phyloP scores from a whole-genome alignment of 2,888 invertebrate genomes.

The Agelastica alni region DNA sequence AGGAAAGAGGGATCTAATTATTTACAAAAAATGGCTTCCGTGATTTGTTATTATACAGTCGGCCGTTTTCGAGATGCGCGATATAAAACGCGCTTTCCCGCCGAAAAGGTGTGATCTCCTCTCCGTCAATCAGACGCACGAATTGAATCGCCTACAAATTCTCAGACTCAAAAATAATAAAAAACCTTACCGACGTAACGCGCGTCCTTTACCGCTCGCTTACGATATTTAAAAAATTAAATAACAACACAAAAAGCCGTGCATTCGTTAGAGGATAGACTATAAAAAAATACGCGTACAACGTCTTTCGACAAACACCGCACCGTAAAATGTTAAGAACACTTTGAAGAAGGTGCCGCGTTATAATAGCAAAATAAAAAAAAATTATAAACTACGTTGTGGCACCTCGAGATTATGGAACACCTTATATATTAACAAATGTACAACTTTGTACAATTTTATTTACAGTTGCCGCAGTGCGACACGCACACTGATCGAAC shows the following conservation, averaged over 20 bases:
- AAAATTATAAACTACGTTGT: conserved; percentile 14
- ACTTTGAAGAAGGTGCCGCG: conserved; percentile 13
- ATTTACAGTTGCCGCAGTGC: conserved; percentile 18
- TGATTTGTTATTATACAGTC: too few relatives aligned
- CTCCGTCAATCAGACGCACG: too few relatives aligned
- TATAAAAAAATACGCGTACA: conserved; percentile 5
- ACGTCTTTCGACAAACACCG: conserved; percentile 1
- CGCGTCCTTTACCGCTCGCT: too few relatives aligned
- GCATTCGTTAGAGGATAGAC: not conserved
- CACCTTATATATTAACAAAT: conserved; percentile 20
- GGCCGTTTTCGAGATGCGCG: too few relatives aligned
- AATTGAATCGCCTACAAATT: too few relatives aligned
- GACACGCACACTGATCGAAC: too few relatives aligned
- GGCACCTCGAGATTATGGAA: conserved; percentile 21
- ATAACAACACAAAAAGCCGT: conserved; percentile 9
- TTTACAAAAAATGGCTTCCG: too few relatives aligned
- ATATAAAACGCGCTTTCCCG: too few relatives aligned
- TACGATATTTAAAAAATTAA: conserved; percentile 1
- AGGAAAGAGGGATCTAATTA: too few relatives aligned
- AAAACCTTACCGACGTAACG: too few relatives aligned
- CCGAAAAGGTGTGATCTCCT: too few relatives aligned
- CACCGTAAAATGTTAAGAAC: conserved; percentile 13
- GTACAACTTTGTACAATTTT: conserved; percentile 25
- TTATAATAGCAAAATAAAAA: conserved; percentile 4
- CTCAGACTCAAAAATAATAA: too few relatives aligned